Base-by-base conservation (phyloP, 1,140 invertebrate genomes). In the Tetragonula clypearis region DNA sequence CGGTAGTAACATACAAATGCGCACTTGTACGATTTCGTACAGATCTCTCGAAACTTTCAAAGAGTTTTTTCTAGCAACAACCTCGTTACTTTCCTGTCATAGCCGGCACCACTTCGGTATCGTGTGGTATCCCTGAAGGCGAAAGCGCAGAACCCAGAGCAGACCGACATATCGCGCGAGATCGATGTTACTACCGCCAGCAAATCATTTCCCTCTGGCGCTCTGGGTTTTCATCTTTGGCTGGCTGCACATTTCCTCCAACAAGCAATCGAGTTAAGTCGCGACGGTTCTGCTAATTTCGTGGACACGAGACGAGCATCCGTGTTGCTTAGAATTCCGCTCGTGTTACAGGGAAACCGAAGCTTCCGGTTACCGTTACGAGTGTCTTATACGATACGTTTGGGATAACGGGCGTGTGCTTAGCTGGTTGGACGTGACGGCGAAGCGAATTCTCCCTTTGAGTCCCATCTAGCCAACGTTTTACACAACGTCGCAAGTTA, bases 211-310 rank as follows among this genome's bases (percentile, higher is more conserved):
- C 62, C 77, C 62, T 41, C 19, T 30, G 77, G 14, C 49, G 49
- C 26, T 49, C 35, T 35, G 65, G 35, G 74, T 83, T 83, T 83
- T 83, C 75, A 83, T 83, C 75, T 78, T 69, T 78, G 74, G 55
- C 35, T 11, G 62, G 65, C 6, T n/a, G 65, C 53, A 41, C 74
- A 69, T n/a, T 58, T 56, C 41, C 55, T 23, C 82, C 55, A 55
- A 58, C 74, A 26, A 69, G 82, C n/a, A 83, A 77, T 78, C 74
- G 55, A 71, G 55, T 83, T 83, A 83, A 68, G 35, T 17, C 12
- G 41, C 19, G 17, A 17, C 55, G 35, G 65, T 68, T 69, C 62
- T 56, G 81, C 77, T 83, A 77, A 83, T 77, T 77, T 77, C 55
- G 55, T 58, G 35, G 68, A 72, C 55, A 69, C 49, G 30, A 68